Base-by-base conservation (phyloP, 2,888 invertebrate species). In the Diplolepis rosae region DNA sequence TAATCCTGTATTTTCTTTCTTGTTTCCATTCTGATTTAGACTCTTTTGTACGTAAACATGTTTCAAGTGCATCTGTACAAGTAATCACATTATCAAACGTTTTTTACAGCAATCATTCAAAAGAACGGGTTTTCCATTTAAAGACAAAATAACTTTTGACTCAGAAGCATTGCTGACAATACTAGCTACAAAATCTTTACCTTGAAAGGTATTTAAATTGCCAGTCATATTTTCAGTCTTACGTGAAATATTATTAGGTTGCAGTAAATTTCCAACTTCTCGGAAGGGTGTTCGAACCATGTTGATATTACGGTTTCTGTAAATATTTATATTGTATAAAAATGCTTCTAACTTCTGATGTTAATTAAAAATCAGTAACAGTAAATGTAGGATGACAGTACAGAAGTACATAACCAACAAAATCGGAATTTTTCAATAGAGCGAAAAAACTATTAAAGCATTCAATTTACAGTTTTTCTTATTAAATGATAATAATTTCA, bases 1-100 rank as follows among this genome's bases (percentile, higher is more conserved):
- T 68, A 13, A 68, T 56, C 28, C 68, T 13, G 18, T 22, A 68
- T 56, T 68, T 13, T 27, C 68, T 28, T 65, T 50, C 65, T 32
- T 50, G 30, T 42, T 39, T 61, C 52, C 18, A 30, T 56, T 56
- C 4, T 24, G n/a, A 3, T 0, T n/a, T n/a, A n/a, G 4, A 39
- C n/a, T 2, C 4, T 39, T n/a, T n/a, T 39, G 39, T 39, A 39
- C 0, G 0, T n/a, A 39, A 0, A 39, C 39, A 39, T 4, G 39
- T 30, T 45, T 45, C 1, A 7, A 42, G n/a, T 42, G 39, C 28
- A 35, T 65, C 65, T 24, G 39, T 45, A 45, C 65, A 65, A n/a
- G 13, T 24, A 30, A 65, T 45, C 24, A 18, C 39, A 24, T 22
- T 18, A 28, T 65, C 15, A 9, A 39, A 65, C 9, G 22, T 15